Conservation (phyloP, 2,888 invertebrate species). For the Ferrisia virgata region DNA sequence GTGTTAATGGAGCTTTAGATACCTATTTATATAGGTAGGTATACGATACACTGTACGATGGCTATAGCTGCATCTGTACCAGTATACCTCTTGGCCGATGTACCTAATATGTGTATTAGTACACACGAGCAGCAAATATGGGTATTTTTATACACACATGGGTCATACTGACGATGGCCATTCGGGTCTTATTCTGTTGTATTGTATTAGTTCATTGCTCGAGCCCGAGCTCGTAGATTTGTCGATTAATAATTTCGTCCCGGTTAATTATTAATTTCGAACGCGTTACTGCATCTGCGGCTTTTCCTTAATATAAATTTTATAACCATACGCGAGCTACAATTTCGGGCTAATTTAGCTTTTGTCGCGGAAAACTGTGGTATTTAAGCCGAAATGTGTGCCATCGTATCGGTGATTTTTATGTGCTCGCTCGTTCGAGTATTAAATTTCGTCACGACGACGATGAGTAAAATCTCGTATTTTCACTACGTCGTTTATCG, state of each 20-base stretch:
- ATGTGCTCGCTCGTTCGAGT: not conserved
- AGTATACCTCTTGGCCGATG: too few species aligned
- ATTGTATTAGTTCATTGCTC: not conserved
- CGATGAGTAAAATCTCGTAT: too few species aligned
- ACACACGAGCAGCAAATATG: too few species aligned
- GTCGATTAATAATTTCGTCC: not conserved
- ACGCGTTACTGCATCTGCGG: not conserved
- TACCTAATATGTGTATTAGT: too few species aligned
- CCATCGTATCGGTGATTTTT: not conserved
- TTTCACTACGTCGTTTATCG: too few species aligned
- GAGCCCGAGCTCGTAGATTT: too few species aligned
- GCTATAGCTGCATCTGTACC: too few species aligned
- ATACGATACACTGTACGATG: too few species aligned
- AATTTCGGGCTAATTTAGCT: not conserved
- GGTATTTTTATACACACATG: not conserved
- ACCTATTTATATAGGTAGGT: too few species aligned
- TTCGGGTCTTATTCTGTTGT: not conserved
- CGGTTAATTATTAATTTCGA: not conserved
- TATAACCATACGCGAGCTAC: not conserved
- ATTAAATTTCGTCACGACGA: not conserved
- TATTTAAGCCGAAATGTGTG: not conserved
- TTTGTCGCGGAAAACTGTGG: not conserved
- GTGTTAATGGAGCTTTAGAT: not conserved
- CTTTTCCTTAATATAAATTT: not conserved
- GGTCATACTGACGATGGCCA: not conserved